Evolutionary conservation across 2,888 invertebrate genomes (phyloP).

Genomic region (Acanthoscelides obtectus): DNA sequence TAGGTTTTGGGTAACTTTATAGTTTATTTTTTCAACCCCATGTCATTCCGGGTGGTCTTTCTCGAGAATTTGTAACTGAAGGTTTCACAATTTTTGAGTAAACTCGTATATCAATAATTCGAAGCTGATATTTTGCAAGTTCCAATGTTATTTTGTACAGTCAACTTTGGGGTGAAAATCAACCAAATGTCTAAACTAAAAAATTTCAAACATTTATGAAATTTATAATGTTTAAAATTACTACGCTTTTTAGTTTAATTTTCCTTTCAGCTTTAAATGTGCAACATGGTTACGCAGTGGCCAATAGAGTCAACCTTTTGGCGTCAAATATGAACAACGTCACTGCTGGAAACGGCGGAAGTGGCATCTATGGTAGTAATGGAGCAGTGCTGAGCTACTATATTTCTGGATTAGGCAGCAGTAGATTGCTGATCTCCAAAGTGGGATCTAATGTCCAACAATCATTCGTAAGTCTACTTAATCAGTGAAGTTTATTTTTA

Average conservation of each 20-base stretch:
- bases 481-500: conserved; percentile 10
- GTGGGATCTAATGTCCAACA: conserved; percentile 3
- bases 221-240: background rate
- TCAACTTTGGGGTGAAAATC: too few species aligned
- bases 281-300: conserved; percentile 29
- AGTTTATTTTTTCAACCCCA: too few species aligned
- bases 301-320: conserved; percentile 30
- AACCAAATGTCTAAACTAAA: too few species aligned
- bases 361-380: conserved; percentile 27
- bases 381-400: conserved; percentile 22
- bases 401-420: conserved; percentile 22
- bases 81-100: too few species aligned
- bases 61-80: too few species aligned
- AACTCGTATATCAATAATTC: too few species aligned
- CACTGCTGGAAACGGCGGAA: conserved; percentile 26
- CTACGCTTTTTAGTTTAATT: too few species aligned
- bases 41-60: too few species aligned
- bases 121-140: too few species aligned
- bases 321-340: conserved; percentile 28
- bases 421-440: conserved; percentile 11
- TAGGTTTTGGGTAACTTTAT: too few species aligned
- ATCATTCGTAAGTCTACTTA: conserved; percentile 2
- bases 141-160: too few species aligned
- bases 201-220: background rate
- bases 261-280: conserved; percentile 27